Evolutionary conservation across 2,113 vertebrate species (phyloP).

Genomic region (Pterocles burchelli): DNA sequence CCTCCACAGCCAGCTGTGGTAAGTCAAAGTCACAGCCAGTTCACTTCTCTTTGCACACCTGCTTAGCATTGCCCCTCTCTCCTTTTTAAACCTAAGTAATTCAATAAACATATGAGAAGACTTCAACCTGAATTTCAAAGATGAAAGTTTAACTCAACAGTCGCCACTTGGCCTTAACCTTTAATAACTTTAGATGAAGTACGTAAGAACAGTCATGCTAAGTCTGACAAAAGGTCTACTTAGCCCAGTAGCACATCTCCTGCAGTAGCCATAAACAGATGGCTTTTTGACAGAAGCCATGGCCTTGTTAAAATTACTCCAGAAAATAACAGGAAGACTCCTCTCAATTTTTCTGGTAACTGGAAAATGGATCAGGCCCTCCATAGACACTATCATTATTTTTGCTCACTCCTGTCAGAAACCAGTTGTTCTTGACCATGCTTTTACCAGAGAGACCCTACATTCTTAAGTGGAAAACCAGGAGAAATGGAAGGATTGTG

Average conservation of each 20-base stretch:
- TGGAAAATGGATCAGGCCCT: not conserved
- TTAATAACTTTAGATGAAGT: not conserved
- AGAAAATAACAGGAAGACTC: not conserved
- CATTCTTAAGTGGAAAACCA: not conserved
- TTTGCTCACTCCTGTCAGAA: not conserved
- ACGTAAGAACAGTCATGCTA: not conserved
- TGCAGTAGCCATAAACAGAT: not conserved
- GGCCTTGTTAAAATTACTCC: not conserved
- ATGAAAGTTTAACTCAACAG: not conserved
- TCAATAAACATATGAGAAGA: not conserved
- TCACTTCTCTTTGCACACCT: not conserved
- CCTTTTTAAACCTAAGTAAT: not conserved
- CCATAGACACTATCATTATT: not conserved
- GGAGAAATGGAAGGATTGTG: not conserved
- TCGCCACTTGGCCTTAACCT: not conserved
- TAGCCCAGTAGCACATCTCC: not conserved
- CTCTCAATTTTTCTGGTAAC: not conserved
- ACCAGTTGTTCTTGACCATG: not conserved
- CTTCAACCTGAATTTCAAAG: not conserved
- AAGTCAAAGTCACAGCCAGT: not conserved
- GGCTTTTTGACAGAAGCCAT: not conserved
- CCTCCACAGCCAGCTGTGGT: not conserved
- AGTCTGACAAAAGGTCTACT: not conserved
- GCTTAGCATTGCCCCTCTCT: not conserved
- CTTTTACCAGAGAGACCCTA: not conserved